A percentile compares a stretch with the other conserved stretches of the same genome.
These are phyloP conservation scores for Lampropteryx suffumata DNA, from an alignment of 2,888 invertebrate genomes.

Conservation along the genomic window DNA sequence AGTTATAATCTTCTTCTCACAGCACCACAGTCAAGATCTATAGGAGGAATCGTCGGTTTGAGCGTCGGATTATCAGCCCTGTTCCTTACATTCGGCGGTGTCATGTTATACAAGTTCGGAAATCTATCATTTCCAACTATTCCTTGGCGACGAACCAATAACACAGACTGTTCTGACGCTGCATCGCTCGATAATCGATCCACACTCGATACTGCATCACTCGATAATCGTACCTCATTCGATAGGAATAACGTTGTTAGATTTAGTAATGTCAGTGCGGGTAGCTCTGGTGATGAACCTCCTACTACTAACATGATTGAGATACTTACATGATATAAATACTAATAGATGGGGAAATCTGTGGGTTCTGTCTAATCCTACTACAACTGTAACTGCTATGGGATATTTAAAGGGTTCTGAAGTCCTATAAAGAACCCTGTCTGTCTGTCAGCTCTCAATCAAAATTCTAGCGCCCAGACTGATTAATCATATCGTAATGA, in stretches of 20 bases:
- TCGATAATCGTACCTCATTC: background rate
- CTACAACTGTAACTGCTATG: no score
- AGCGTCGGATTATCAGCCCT: conserved; percentile 45
- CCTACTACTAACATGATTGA: conserved; percentile 5
- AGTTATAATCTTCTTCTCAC: conserved; percentile 25
- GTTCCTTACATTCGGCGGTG: conserved; percentile 42
- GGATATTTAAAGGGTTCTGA: no score
- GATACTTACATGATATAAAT: background rate
- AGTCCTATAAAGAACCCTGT: no score
- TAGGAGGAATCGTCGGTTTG: conserved; percentile 59
- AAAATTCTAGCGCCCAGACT: no score
- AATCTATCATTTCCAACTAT: conserved; percentile 7
- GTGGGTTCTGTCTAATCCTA: no score
- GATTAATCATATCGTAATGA: no score
- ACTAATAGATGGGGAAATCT: no score
- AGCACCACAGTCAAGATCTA: conserved; percentile 34
- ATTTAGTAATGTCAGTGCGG: conserved; percentile 9
- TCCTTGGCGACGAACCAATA: conserved; percentile 20
- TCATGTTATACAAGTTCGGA: conserved; percentile 47
- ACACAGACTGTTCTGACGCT: background rate
- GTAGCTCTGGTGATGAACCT: background rate
- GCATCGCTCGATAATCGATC: conserved; percentile 7
- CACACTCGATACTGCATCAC: background rate
- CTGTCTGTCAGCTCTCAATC: no score
- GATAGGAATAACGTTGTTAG: background rate